Evolutionary conservation across 2,888 invertebrate species (phyloP).

Genomic region (Drosophila birchii): DNA sequence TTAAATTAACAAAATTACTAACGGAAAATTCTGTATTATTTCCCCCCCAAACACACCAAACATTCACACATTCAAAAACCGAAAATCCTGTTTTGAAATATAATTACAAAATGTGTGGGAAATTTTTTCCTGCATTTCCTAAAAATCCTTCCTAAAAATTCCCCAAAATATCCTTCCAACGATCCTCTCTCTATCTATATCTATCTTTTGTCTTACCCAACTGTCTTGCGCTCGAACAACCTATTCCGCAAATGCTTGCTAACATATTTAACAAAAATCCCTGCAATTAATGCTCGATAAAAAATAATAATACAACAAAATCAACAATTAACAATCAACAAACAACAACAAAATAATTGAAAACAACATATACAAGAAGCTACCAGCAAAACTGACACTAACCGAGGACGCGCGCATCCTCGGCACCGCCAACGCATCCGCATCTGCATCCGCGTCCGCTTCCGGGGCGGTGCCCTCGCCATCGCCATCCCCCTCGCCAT

Average conservation of each 20-base stretch:
- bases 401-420: slow-evolving; percentile 85
- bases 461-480: slow-evolving; percentile 81
- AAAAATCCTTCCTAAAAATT: not conserved
- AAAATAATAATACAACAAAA: slow-evolving; percentile 23
- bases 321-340: slow-evolving; percentile 26
- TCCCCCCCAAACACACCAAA: not conserved
- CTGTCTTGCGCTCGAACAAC: slow-evolving; percentile 52
- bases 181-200: slow-evolving; percentile 20
- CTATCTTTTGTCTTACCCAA: slow-evolving; percentile 26
- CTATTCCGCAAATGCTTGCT: slow-evolving; percentile 56
- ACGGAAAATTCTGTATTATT: slow-evolving; percentile 71
- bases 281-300: slow-evolving; percentile 16
- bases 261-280: slow-evolving; percentile 13
- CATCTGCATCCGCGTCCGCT: slow-evolving; percentile 8
- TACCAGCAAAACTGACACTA: slow-evolving; percentile 85
- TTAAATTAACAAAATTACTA: slow-evolving; percentile 65
- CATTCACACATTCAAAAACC: slow-evolving; percentile 5
- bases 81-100: slow-evolving; percentile 15
- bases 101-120: not conserved
- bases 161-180: slow-evolving; percentile 11
- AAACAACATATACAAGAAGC: slow-evolving; percentile 81
- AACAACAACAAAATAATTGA: slow-evolving; percentile 24
- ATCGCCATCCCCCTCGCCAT: slow-evolving; percentile 85
- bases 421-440: slow-evolving; percentile 74
- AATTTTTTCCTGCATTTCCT: not conserved